Evolutionary conservation across 2,797 vertebrate genomes (phyloP).

Genomic region (Pipistrellus pygmaeus): DNA sequence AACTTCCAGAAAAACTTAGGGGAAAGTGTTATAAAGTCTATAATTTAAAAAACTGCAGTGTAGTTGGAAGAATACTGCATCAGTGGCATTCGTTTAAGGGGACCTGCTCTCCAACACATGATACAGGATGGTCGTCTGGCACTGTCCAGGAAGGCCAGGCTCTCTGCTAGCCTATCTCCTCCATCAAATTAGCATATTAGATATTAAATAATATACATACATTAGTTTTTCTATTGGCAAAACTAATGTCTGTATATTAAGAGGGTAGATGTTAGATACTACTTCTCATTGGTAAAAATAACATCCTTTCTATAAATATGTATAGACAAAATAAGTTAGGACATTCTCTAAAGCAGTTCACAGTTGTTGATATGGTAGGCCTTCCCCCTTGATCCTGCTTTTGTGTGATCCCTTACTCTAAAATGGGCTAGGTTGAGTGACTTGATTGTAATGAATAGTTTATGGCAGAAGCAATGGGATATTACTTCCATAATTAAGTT

Average conservation of each 20-base stretch:
- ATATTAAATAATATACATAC: not conserved
- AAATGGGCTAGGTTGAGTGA: not conserved
- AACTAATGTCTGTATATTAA: not conserved
- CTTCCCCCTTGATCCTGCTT: not conserved
- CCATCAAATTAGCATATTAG: not conserved
- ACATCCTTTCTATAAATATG: not conserved
- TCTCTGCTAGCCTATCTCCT: not conserved
- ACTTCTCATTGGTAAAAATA: not conserved
- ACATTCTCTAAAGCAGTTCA: not conserved
- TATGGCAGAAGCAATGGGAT: not conserved
- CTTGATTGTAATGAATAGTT: not conserved
- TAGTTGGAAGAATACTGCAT: not conserved
- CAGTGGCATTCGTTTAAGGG: not conserved
- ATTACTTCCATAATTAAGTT: not conserved
- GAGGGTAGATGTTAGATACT: not conserved
- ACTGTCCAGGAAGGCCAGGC: not conserved
- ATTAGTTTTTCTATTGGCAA: not conserved
- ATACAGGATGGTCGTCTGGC: not conserved
- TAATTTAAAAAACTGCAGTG: not conserved
- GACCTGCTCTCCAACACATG: not conserved
- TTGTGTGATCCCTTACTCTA: not conserved
- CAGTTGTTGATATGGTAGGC: fast-evolving
- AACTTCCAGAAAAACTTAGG: not conserved
- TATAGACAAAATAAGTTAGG: not conserved
- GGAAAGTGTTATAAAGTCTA: not conserved